These are phyloP conservation scores for Achatina immaculata DNA, from an alignment of 1,140 invertebrate genomes.

Conservation along the genomic window DNA sequence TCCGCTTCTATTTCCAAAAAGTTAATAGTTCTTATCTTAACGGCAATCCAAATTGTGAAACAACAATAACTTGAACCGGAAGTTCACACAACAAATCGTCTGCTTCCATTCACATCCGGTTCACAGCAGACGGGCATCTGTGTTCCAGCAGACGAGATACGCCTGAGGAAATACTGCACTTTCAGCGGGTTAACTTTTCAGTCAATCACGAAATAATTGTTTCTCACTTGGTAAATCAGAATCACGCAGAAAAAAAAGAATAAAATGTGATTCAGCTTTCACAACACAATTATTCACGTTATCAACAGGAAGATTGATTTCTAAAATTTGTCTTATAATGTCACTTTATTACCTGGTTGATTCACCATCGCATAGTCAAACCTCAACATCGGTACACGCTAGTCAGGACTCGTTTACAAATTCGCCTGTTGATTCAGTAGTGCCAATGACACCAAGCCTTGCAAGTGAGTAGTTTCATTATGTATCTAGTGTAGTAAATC, in stretches of 20 bases:
- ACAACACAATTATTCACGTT: neutral
- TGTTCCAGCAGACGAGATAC: too few relatives aligned
- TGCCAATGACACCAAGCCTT: conserved; percentile 16
- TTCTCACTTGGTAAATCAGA: neutral
- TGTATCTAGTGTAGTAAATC: too few relatives aligned
- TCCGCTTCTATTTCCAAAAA: too few relatives aligned
- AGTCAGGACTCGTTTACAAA: neutral
- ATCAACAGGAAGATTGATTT: neutral
- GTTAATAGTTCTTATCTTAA: too few relatives aligned
- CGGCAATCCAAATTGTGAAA: too few relatives aligned
- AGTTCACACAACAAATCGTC: too few relatives aligned
- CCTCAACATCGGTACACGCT: neutral
- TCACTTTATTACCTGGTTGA: neutral
- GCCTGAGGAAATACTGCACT: too few relatives aligned
- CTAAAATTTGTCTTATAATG: neutral
- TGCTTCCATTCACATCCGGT: neutral
- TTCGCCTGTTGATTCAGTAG: neutral
- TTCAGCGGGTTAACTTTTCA: too few relatives aligned
- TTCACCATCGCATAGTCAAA: neutral
- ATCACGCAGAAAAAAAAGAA: neutral
- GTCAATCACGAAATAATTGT: too few relatives aligned
- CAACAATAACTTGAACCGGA: neutral
- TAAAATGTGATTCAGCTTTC: neutral
- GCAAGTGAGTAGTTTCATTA: neutral
- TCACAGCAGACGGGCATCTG: too few relatives aligned